Evolutionary conservation across 35 echinoderm and acorn worm genomes (phyloP), one percentile per base, ranked within the genome.

Genomic region (Ophioderma brevispina): DNA sequence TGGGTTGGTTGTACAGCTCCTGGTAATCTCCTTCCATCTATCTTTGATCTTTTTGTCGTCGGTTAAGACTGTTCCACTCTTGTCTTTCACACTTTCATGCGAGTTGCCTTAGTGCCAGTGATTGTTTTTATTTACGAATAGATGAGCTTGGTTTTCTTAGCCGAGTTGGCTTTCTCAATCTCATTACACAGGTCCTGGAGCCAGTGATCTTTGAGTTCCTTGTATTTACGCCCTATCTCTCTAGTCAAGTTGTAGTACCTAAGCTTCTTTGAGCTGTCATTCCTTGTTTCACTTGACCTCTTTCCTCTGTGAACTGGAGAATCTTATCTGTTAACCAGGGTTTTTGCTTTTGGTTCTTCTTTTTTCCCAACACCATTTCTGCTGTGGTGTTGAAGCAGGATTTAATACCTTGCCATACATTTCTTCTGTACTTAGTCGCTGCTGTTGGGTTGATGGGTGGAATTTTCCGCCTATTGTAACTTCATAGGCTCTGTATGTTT

Each of bases 391-490:
- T 36, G 37, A 89, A 79, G 35, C 25, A 25, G 21, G 31, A 39
- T 37, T 77, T 79, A 31, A 80, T 76, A 36, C 36, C 41, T 33
- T 89, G 25, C 87, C 87, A 80, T 19, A 79, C 23, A 14, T 31
- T 40, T 42, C 80, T 31, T 35, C n/a, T 36, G 75, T 34, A n/a
- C 15, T 38, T 39, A 40, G 35, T 76, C 31, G 87, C 46, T 37
- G 85, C 82, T 37, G 42, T 11, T 28, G 33, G 15, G 23, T 77
- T 46, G 21, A 91, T 40, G 90, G 90, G 32, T 18, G 41, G 49
- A 91, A 91, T 79, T 49, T 91, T 33, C 90, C 90, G 14, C 82
- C 82, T 41, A 86, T 91, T 79, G 50, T 11, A 2, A 86, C 76
- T 81, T 85, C 55, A 42, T 25, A 91, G 30, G 40, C 38, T 30